Base-by-base conservation (phyloP, 2,113 vertebrate genomes). In the Lepus americanus region DNA sequence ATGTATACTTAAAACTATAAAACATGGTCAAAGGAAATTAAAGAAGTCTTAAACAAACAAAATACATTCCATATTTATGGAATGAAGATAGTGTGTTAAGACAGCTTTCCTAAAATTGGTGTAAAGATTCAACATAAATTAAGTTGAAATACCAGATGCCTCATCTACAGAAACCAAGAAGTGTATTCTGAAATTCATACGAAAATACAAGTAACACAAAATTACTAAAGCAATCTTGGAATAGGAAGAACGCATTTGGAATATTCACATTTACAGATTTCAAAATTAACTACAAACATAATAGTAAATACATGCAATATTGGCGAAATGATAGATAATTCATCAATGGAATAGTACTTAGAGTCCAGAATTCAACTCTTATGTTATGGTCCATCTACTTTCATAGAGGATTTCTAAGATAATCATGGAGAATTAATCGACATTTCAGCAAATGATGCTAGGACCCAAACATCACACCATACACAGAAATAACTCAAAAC, bases 401-500 rank as follows among this genome's bases (percentile, higher is more conserved):
- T 89, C 74, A 9, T 7, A 78, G 22, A 78, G 55, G 11, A 27
- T 70, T 88, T 72, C 23, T 13, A 64, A 90, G 29, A 82, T 10
- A 33, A 92, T 77, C 76, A 6, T 66, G 19, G 5, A 16, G 1
- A 80, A 33, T 53, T 67, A 36, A 39, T 2, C 80, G 7, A 2
- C 33, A 20, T 94, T 81, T 82, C 69, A 82, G 51, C 29, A 82
- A 83, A 83, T 39, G 12, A 3, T 55, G 2, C 44, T 36, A 6
- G 6, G 7, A 20, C 19, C 31, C 20, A n/a, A 6, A 29, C 2
- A 59, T 89, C 33, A 79, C 0, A 69, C 7, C 4, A 74, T 36
- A 19, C 51, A 85, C 12, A 36, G 95, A 90, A 78, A 25, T 51
- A 73, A 59, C 22, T 63, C 14, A 66, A 89, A 90, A 81, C 82